phyloP scores from a whole-genome alignment of 2,113 vertebrate genomes.

The Paradoxurus hermaphroditus region DNA sequence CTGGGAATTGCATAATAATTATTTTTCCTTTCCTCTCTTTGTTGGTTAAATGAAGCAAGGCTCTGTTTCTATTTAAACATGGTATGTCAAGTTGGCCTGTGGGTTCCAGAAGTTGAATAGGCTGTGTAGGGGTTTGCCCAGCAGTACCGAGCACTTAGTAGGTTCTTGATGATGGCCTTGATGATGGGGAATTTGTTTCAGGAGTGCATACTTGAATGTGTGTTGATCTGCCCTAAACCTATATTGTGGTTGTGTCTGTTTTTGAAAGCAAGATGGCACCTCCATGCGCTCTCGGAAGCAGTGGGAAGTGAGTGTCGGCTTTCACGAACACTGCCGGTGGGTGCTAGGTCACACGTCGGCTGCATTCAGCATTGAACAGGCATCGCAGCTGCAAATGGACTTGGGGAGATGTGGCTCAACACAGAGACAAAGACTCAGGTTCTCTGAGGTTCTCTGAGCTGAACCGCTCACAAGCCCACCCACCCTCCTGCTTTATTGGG shows the following conservation, averaged over 20 bases:
- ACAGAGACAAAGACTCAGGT: neutral
- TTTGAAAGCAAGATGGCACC: neutral
- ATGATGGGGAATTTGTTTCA: neutral
- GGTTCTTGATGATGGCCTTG: neutral
- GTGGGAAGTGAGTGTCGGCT: neutral
- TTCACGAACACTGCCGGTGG: neutral
- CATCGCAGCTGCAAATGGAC: neutral
- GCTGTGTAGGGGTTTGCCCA: neutral
- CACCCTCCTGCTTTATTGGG: neutral
- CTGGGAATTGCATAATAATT: conserved; percentile 16
- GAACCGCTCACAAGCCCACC: neutral
- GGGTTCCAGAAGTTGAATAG: neutral
- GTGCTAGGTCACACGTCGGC: neutral
- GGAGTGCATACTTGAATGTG: neutral
- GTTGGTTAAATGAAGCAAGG: neutral
- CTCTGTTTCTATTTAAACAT: conserved; percentile 38
- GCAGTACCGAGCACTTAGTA: neutral
- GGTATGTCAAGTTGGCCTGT: neutral
- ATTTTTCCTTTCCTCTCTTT: neutral
- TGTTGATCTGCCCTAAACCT: neutral
- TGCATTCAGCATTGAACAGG: neutral
- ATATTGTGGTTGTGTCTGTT: neutral
- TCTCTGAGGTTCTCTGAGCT: neutral
- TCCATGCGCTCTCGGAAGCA: neutral
- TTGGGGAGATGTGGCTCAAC: neutral